These are phyloP conservation scores for Polydesmus complanatus DNA, from an alignment of 2,888 invertebrate genomes.

Conservation along the genomic window DNA sequence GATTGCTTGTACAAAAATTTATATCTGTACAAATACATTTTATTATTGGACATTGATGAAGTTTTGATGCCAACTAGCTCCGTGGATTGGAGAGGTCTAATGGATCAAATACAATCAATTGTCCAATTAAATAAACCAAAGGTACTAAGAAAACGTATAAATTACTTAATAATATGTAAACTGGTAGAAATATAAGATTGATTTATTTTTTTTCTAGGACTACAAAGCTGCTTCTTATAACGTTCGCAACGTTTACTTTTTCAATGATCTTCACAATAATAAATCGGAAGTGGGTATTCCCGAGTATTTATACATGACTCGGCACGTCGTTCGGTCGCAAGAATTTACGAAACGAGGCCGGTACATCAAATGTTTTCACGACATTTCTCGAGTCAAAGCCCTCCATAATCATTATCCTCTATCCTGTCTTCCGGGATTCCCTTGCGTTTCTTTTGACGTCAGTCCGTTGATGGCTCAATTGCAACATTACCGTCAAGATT, in stretches of 20 bases:
- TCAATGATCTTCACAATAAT: constrained; percentile 63
- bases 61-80: constrained; percentile 76
- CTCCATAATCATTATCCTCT: constrained; percentile 87
- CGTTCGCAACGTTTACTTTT: constrained; percentile 80
- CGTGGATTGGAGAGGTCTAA: constrained; percentile 57
- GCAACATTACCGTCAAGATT: constrained; percentile 87
- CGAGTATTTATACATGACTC: constrained; percentile 31
- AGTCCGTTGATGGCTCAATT: constrained; percentile 70
- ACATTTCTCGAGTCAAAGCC: constrained; percentile 72
- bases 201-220: constrained; percentile 34
- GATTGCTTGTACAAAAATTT: constrained; percentile 88
- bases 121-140: neutral
- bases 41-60: constrained; percentile 86
- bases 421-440: constrained; percentile 46
- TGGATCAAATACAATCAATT: constrained; percentile 54
- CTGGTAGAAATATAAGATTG: too few relatives aligned
- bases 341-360: constrained; percentile 87
- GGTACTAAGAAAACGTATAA: neutral
- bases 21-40: constrained; percentile 76
- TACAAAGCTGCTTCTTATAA: constrained; percentile 53
- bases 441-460: constrained; percentile 68
- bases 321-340: constrained; percentile 75
- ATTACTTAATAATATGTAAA: neutral
- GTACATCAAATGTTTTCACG: constrained; percentile 88
- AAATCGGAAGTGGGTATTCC: constrained; percentile 24